A percentile compares a stretch with the other conserved stretches of the same genome.
phyloP scores from a whole-genome alignment of 2,797 vertebrate genomes.

The Chelon auratus region DNA sequence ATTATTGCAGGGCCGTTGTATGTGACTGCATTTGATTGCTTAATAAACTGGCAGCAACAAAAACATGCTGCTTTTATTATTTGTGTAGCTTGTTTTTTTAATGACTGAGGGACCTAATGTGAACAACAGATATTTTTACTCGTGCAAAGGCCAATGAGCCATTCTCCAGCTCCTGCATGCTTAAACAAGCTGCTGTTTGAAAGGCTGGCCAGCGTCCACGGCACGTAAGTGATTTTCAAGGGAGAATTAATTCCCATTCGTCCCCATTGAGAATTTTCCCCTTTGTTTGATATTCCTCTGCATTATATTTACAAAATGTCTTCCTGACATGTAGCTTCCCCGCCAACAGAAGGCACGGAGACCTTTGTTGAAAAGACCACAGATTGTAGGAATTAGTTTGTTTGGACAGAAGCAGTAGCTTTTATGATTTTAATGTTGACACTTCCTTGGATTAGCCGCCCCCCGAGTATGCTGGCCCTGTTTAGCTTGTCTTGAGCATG shows the following conservation, averaged over 20 bases:
- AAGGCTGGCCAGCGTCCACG: conserved; percentile 31
- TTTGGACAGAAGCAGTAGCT: conserved; percentile 27
- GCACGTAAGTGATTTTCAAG: conserved; percentile 39
- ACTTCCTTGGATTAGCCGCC: conserved; percentile 39
- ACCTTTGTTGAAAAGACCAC: conserved; percentile 11
- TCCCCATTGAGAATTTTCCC: conserved; percentile 1
- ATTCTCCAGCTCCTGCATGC: conserved; percentile 51
- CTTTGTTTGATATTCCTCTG: conserved; percentile 19
- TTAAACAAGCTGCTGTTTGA: conserved; percentile 39
- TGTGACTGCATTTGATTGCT: conserved; percentile 3
- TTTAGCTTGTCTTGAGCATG: conserved; percentile 42
- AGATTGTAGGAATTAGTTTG: conserved; percentile 22
- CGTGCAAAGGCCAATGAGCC: conserved; percentile 36
- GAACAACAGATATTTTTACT: conserved; percentile 36
- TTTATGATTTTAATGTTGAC: conserved; percentile 37
- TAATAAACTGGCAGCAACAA: conserved; percentile 29
- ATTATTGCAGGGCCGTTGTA: not conserved
- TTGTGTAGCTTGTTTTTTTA: conserved; percentile 33
- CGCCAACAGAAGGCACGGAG: not conserved
- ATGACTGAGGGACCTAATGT: conserved; percentile 34
- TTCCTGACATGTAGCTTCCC: not conserved
- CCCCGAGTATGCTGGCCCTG: conserved; percentile 1
- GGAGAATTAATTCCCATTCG: not conserved
- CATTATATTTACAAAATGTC: conserved; percentile 15
- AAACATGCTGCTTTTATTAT: conserved; percentile 49